phyloP scores from a whole-genome alignment of 2,797 vertebrate species.

The Enteromius trimaculatus region DNA sequence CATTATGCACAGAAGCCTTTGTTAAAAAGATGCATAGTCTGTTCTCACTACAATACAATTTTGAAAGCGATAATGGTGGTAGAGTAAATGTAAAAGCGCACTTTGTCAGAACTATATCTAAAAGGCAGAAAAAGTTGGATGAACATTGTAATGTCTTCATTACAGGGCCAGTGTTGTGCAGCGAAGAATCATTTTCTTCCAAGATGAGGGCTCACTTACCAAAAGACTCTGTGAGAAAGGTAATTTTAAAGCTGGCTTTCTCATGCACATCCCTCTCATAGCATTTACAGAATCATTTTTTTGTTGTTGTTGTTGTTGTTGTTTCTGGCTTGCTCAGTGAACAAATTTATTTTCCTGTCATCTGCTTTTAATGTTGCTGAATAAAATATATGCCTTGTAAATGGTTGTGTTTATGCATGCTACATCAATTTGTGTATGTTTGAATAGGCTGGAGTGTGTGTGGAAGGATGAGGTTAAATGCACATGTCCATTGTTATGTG shows the following conservation, averaged over 20 bases:
- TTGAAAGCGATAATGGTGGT: constrained; percentile 1
- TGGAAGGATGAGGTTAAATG: neutral
- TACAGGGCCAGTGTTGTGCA: constrained; percentile 95
- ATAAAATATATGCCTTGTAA: neutral
- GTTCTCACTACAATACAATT: neutral
- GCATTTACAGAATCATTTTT: neutral
- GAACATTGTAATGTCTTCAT: constrained; percentile 49
- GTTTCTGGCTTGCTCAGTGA: neutral
- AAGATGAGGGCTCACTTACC: constrained; percentile 94
- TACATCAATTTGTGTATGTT: neutral
- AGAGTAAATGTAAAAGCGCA: constrained; percentile 10
- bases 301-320: neutral
- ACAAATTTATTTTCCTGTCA: neutral
- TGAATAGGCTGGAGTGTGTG: neutral
- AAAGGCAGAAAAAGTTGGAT: neutral
- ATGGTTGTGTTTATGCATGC: constrained; percentile 23
- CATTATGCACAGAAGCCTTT: neutral
- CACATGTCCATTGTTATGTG: neutral
- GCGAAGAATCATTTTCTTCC: constrained; percentile 96
- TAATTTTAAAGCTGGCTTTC: constrained; percentile 70
- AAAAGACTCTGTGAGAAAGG: constrained; percentile 95
- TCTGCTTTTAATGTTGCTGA: neutral
- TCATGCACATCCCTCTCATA: constrained; percentile 12
- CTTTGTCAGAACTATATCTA: constrained; percentile 8
- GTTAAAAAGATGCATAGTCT: constrained; percentile 16